phyloP scores from a whole-genome alignment of 2,113 vertebrate genomes.

The Barnardius zonarius region DNA sequence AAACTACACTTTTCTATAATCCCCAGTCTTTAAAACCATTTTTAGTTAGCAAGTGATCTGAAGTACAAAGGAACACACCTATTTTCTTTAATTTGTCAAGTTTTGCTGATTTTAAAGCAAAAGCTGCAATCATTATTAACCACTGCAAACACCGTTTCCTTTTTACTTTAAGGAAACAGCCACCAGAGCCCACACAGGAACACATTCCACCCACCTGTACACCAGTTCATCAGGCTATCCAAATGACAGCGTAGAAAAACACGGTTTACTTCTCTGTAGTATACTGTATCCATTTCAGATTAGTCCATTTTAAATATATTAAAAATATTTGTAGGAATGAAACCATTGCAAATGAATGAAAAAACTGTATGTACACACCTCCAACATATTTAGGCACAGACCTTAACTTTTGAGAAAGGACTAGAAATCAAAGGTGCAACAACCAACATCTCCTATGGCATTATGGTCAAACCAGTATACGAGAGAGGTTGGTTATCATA shows the following conservation, averaged over 20 bases:
- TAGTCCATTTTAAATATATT: conserved; percentile 64
- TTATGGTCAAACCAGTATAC: neutral
- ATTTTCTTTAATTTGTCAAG: neutral
- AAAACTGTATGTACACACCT: conserved; percentile 43
- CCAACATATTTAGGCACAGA: conserved; percentile 67
- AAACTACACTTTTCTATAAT: neutral
- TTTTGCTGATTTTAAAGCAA: neutral
- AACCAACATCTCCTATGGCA: conserved; percentile 14
- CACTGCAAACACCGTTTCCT: neutral
- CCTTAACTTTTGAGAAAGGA: conserved; percentile 55
- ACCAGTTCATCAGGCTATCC: neutral
- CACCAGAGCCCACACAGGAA: neutral
- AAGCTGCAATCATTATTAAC: neutral
- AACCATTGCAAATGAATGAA: conserved; percentile 64
- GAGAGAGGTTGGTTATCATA: conserved; percentile 59
- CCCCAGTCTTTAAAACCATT: neutral
- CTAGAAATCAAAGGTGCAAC: conserved; percentile 53
- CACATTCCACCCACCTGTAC: neutral
- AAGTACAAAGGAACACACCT: conserved; percentile 16
- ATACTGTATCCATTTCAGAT: conserved; percentile 25
- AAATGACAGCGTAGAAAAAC: conserved; percentile 28
- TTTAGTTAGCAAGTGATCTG: neutral
- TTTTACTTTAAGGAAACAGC: neutral
- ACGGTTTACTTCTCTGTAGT: conserved; percentile 2
- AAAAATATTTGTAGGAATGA: conserved; percentile 59